Percentiles rank a stretch among this genome's conserved stretches.
Evolutionary conservation across 2,888 invertebrate species (phyloP).

Genomic region (Patella caerulea): DNA sequence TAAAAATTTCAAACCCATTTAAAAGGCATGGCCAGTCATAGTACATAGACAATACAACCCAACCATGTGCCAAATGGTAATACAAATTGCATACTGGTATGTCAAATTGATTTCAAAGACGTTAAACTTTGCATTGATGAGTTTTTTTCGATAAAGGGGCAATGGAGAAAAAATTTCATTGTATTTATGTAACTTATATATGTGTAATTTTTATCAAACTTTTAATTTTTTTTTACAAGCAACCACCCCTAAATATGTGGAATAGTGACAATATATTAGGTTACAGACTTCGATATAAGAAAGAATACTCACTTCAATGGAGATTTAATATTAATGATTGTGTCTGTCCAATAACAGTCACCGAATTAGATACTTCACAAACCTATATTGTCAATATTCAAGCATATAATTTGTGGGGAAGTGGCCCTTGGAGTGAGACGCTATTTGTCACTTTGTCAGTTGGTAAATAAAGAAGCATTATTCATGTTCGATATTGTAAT

Average conservation of each 20-base stretch:
- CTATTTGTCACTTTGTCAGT: constrained; percentile 51
- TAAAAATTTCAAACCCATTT: background rate
- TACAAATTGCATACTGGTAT: no score
- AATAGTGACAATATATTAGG: constrained; percentile 43
- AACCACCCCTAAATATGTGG: constrained; percentile 40
- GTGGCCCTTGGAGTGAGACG: constrained; percentile 75
- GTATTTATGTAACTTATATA: no score
- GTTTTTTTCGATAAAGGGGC: no score
- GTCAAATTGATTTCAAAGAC: no score
- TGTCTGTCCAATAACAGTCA: constrained; percentile 18
- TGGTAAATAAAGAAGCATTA: constrained; percentile 37
- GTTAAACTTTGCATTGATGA: no score
- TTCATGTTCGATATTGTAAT: background rate
- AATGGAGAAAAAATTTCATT: no score
- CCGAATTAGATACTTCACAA: constrained; percentile 36
- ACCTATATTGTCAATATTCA: constrained; percentile 90
- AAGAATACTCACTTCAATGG: constrained; percentile 31
- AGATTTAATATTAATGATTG: constrained; percentile 28
- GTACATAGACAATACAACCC: no score
- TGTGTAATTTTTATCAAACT: no score
- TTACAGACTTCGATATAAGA: constrained; percentile 39
- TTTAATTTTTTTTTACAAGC: constrained; percentile 33
- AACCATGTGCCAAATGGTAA: no score
- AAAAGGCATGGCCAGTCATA: no score
- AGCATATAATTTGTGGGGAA: constrained; percentile 94